Evolutionary conservation across 2,888 invertebrate genomes (phyloP).

Genomic region (Eupelmus urozonus): DNA sequence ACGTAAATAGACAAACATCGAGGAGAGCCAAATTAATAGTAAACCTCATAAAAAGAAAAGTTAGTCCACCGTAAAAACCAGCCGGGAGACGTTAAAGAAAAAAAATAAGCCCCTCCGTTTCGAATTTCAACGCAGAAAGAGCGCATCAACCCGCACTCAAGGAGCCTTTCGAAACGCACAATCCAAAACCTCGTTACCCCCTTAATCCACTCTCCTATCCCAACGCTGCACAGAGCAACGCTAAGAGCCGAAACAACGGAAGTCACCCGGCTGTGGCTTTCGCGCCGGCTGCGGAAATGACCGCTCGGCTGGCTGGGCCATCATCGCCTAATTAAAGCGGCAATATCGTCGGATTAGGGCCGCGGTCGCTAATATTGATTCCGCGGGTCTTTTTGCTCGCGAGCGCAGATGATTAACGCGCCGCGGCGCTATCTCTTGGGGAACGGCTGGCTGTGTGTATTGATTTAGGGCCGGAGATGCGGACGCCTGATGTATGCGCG

Average conservation of each 20-base stretch:
- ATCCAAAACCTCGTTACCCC: background rate
- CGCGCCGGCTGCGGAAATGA: too few relatives aligned
- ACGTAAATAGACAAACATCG: too few relatives aligned
- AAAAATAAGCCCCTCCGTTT: too few relatives aligned
- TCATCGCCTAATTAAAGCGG: slow-evolving; percentile 47
- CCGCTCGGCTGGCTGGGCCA: slow-evolving; percentile 10
- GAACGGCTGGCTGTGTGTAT: too few relatives aligned
- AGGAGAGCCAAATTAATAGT: too few relatives aligned
- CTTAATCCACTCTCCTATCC: background rate
- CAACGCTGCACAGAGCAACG: background rate
- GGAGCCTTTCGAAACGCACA: background rate
- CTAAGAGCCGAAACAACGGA: background rate
- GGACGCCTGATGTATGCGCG: background rate
- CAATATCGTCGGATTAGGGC: background rate
- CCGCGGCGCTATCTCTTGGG: background rate
- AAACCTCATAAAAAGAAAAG: too few relatives aligned
- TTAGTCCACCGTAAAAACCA: too few relatives aligned
- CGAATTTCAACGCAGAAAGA: too few relatives aligned
- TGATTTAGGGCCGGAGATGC: background rate
- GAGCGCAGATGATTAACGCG: slow-evolving; percentile 22
- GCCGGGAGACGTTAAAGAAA: too few relatives aligned
- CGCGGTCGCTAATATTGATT: background rate
- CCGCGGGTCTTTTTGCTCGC: background rate
- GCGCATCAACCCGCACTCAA: too few relatives aligned
- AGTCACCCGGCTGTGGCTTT: background rate